These are phyloP conservation scores for Catharus bicknelli DNA, from an alignment of 2,113 vertebrate species.

Conservation along the genomic window DNA sequence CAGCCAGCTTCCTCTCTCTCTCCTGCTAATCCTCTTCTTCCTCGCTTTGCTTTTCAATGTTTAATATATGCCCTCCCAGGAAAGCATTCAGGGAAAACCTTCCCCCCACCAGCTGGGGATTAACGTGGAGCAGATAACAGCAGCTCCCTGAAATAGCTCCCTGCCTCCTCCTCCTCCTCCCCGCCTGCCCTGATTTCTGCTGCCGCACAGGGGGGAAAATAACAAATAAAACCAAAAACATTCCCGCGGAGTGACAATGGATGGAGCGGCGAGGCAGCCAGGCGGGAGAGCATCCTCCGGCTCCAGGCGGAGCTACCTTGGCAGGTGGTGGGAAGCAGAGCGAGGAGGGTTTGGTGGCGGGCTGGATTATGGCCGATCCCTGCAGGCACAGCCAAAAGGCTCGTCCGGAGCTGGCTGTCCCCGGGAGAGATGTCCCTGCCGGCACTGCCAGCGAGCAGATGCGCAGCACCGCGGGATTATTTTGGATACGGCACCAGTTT, in stretches of 20 bases:
- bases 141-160: slow-evolving; percentile 57
- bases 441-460: neutral
- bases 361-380: neutral
- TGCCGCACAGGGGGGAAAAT: neutral
- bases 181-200: slow-evolving; percentile 44
- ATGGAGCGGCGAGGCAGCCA: neutral
- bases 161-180: slow-evolving; percentile 42
- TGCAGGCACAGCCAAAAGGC: accelerated
- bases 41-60: slow-evolving; percentile 38
- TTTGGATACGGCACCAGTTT: neutral
- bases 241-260: neutral
- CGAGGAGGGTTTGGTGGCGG: neutral
- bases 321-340: neutral
- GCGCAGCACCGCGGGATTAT: neutral
- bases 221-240: neutral
- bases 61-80: slow-evolving; percentile 17
- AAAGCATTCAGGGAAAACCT: slow-evolving; percentile 16
- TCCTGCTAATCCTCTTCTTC: slow-evolving; percentile 55
- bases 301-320: neutral
- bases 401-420: neutral
- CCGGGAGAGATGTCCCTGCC: neutral
- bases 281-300: neutral
- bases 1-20: neutral
- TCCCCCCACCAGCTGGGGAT: slow-evolving; percentile 33
- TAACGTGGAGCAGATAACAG: slow-evolving; percentile 50